phyloP scores from a whole-genome alignment of 2,888 invertebrate genomes.

The Epirrhoe tristata region DNA sequence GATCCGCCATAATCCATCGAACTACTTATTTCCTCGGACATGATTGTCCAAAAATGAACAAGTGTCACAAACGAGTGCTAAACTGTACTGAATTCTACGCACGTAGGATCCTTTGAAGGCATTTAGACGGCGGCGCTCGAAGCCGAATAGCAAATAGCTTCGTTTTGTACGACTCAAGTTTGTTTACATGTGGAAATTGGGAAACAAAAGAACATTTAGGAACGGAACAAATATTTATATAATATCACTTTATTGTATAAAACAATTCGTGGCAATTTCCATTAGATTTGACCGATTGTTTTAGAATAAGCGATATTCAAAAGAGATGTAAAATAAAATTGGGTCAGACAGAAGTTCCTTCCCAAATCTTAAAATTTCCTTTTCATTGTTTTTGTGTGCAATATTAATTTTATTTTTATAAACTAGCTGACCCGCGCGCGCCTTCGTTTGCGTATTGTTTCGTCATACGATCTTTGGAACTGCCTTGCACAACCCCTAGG shows the following conservation, averaged over 20 bases:
- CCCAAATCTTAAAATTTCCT: too few species aligned
- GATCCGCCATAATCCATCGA: too few species aligned
- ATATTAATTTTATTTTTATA: too few species aligned
- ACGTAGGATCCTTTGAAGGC: slow-evolving; percentile 30
- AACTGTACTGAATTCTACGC: slow-evolving; percentile 16
- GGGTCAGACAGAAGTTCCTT: too few species aligned
- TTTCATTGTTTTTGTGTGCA: too few species aligned
- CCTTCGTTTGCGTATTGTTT: too few species aligned
- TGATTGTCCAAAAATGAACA: background rate
- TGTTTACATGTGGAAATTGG: slow-evolving; percentile 17
- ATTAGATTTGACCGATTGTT: too few species aligned
- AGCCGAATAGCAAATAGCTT: slow-evolving; percentile 20
- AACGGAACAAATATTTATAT: background rate
- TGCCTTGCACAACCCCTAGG: too few species aligned
- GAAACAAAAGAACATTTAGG: slow-evolving; percentile 6
- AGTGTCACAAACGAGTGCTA: slow-evolving; percentile 2
- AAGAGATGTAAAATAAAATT: too few species aligned
- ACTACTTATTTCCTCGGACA: background rate
- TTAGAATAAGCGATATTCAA: too few species aligned
- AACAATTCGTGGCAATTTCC: background rate
- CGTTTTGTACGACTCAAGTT: slow-evolving; percentile 9
- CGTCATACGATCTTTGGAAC: too few species aligned
- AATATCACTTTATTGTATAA: background rate
- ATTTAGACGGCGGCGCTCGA: slow-evolving; percentile 11
- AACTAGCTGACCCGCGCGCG: too few species aligned